Base-by-base conservation (phyloP, 2,888 invertebrate genomes). In the Caenorhabditis sp. region DNA sequence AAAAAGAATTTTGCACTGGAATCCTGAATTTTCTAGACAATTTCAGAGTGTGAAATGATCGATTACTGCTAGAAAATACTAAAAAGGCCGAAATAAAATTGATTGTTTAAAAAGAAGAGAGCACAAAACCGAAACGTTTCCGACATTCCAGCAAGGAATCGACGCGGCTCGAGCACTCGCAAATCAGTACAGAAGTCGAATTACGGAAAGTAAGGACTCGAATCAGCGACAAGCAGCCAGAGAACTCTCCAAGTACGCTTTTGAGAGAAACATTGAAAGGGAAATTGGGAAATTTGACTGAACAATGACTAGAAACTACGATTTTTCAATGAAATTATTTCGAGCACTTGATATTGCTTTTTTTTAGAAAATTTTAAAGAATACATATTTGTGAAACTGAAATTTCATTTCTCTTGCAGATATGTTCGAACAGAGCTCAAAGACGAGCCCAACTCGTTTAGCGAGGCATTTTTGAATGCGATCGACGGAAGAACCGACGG, bases 361-460 rank as follows among this genome's bases (percentile, higher is more conserved):
- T n/a, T n/a, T n/a, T n/a, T n/a, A n/a, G n/a, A n/a, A n/a, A n/a
- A n/a, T n/a, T n/a, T n/a, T n/a, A n/a, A n/a, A n/a, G n/a, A n/a
- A n/a, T n/a, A n/a, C n/a, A n/a, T n/a, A n/a, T 48, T 35, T n/a
- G n/a, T 48, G 5, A 15, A 61, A 39, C 9, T 37, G 8, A 17
- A 30, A 46, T 41, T 39, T 56, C 13, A 24, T 24, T n/a, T 26
- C n/a, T 62, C 4, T 59, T 74, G 22, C 70, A 83, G 83, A 50
- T 83, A 78, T 55, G 71, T 83, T 1, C 78, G 62, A 20, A 75
- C 71, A 13, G 80, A 78, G 43, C 58, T 83, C 45, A 73, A 78
- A 65, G 82, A 82, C 15, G 76, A 81, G 56, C 41, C 62, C 2
- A 41, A 35, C 9, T 63, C 65, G 17, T 81, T 74, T 61, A 73